Evolutionary conservation across 1,140 invertebrate genomes (phyloP), one percentile per base, ranked within the genome.

Genomic region (Leptinotarsa texana): DNA sequence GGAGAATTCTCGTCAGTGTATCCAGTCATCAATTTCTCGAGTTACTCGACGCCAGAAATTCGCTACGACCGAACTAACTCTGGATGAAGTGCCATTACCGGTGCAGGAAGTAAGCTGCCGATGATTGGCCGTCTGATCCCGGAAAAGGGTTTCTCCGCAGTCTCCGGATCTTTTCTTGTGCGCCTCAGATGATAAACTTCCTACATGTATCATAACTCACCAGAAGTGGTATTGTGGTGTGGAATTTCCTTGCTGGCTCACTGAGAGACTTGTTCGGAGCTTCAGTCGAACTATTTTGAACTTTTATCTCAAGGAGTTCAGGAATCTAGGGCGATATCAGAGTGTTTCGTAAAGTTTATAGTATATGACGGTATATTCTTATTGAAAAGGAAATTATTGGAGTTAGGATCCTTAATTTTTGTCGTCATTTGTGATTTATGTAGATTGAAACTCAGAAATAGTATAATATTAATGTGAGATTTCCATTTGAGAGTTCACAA

Each of bases 101-200:
- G 51, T 17, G 51, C 51, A 42, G 51, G 51, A 57, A 57, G 51
- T 57, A 8, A 57, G 51, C 15, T 57, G 51, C 51, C 51, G n/a
- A 57, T 57, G 51, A 57, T 57, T 57, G 51, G 51, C 51, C 51
- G 51, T 57, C 51, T 57, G 13, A 57, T 57, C 51, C 51, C 51
- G 51, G 51, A 57, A 57, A 57, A 13, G 51, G 51, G 51, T 57
- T 57, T 57, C 51, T 0, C 51, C 51, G 17, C n/a, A 15, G 15
- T 15, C 51, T 57, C n/a, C n/a, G 51, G n/a, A 18, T 15, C 51
- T 57, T 57, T 57, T 57, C 51, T 57, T 18, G 51, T 17, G 3
- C 51, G 51, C 51, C 51, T 17, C 15, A 15, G 51, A 57, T 57
- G 51, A 57, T 57, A 57, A 57, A 57, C 51, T 57, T 18, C 51